Conservation (phyloP, 2,797 vertebrate genomes). For the Sorex maritimensis region DNA sequence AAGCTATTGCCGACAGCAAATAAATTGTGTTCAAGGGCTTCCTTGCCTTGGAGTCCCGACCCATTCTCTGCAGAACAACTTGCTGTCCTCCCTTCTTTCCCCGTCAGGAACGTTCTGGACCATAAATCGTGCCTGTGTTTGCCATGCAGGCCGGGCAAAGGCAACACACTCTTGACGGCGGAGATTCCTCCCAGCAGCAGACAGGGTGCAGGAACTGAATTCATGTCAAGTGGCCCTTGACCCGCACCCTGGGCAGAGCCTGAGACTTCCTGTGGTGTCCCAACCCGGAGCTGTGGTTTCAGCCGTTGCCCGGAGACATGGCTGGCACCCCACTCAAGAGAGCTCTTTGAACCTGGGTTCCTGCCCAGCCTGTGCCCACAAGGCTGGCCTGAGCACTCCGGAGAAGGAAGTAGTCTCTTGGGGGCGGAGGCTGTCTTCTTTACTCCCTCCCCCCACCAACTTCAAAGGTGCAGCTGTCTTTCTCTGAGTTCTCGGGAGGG, state of each 20-base stretch:
- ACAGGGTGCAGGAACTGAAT: conserved; percentile 52
- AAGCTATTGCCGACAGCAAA: conserved; percentile 55
- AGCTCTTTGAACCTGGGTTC: not conserved
- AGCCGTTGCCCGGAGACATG: no score
- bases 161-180: not conserved
- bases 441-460: no score
- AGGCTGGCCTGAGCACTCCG: conserved; percentile 49
- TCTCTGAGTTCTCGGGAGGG: not conserved
- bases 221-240: not conserved
- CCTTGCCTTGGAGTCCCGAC: conserved; percentile 32
- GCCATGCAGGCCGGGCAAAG: not conserved
- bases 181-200: conserved; percentile 7
- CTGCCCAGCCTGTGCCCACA: not conserved
- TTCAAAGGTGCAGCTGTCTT: not conserved
- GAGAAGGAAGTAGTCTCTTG: not conserved
- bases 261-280: no score
- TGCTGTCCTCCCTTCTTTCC: conserved; percentile 4
- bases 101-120: conserved; percentile 5
- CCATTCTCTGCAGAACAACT: conserved; percentile 23
- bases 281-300: no score
- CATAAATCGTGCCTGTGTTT: conserved; percentile 53
- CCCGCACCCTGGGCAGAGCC: not conserved
- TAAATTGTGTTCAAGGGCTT: conserved; percentile 34
- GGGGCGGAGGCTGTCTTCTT: no score
- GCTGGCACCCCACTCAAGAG: not conserved